Percentiles rank a stretch among this genome's conserved stretches.
phyloP scores from a whole-genome alignment of 23 tunicate genomes.

The Aplidium turbinatum region DNA sequence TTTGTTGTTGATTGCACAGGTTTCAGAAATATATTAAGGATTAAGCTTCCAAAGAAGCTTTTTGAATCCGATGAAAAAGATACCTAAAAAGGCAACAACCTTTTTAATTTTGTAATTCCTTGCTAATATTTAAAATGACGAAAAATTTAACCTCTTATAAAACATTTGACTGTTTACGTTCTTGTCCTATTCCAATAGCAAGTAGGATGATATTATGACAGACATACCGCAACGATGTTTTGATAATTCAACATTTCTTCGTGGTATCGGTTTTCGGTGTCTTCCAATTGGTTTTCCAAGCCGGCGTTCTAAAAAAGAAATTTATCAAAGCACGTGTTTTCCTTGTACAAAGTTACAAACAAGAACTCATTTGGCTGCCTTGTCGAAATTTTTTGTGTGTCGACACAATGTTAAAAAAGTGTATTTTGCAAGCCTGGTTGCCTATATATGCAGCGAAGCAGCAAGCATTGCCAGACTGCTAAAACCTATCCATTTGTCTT shows the following conservation, averaged over 20 bases:
- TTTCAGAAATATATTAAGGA: too few species aligned
- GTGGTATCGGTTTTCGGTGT: slow-evolving; percentile 48
- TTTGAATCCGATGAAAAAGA: too few species aligned
- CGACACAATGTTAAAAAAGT: not conserved
- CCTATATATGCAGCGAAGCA: too few species aligned
- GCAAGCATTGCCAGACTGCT: too few species aligned
- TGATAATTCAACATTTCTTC: slow-evolving; percentile 40
- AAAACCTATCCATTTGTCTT: too few species aligned
- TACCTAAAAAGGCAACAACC: too few species aligned
- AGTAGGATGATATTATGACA: not conserved
- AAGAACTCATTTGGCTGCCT: not conserved
- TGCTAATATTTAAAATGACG: too few species aligned
- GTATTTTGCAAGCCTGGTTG: not conserved
- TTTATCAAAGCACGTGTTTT: not conserved
- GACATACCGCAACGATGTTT: slow-evolving; percentile 35
- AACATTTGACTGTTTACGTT: not conserved
- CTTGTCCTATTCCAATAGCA: too few species aligned
- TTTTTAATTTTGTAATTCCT: too few species aligned
- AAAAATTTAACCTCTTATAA: not conserved
- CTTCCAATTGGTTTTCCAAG: slow-evolving; percentile 66
- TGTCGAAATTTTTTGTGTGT: not conserved
- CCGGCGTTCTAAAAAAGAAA: slow-evolving; percentile 48
- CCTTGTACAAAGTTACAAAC: not conserved
- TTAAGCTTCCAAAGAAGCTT: too few species aligned
- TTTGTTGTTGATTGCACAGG: too few species aligned